Evolutionary conservation across 2,797 vertebrate species (phyloP).

Genomic region (Bradypodion ventrale): DNA sequence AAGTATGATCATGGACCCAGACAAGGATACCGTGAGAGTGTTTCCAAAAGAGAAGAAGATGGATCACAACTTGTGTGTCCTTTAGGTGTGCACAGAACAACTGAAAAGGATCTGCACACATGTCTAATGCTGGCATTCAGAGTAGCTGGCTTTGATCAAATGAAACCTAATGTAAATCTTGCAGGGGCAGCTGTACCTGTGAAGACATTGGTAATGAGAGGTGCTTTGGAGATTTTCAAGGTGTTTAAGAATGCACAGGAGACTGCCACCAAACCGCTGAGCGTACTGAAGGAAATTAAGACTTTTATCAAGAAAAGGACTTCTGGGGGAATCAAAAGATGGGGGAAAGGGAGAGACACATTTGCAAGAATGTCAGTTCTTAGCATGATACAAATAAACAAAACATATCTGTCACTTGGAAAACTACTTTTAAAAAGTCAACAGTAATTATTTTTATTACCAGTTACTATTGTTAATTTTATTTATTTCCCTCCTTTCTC

Average conservation of each 20-base stretch:
- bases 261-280: background rate
- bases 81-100: no score
- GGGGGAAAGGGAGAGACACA: background rate
- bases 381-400: background rate
- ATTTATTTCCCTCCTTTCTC: background rate
- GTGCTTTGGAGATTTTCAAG: background rate
- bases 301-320: background rate
- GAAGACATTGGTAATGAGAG: background rate
- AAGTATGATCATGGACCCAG: no score
- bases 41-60: no score
- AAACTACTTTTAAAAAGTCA: no score
- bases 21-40: no score
- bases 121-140: background rate
- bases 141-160: background rate
- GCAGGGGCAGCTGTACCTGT: slow-evolving; percentile 10
- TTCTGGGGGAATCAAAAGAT: background rate
- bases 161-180: background rate
- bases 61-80: no score
- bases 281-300: background rate
- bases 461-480: no score
- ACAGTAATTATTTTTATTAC: no score
- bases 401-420: no score
- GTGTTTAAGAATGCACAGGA: background rate
- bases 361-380: background rate
- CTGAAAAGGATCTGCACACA: no score